phyloP scores from a whole-genome alignment of 2,888 invertebrate species.

The Branchellion lobata region DNA sequence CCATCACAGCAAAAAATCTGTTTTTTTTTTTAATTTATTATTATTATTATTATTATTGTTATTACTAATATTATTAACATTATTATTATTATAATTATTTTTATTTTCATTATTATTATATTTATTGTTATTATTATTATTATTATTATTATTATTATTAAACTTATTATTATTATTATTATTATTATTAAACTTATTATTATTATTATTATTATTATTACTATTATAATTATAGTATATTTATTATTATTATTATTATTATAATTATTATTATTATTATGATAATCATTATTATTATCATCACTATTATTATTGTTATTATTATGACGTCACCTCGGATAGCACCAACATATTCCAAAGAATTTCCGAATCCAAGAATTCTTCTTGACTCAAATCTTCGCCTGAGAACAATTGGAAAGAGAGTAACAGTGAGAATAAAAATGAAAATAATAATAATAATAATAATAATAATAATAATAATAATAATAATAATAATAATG shows the following conservation, averaged over 20 bases:
- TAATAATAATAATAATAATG: not conserved
- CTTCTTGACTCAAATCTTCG: slow-evolving; percentile 71
- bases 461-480: not conserved
- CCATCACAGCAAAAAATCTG: not conserved
- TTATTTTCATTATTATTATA: not conserved
- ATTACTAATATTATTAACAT: not conserved
- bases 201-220: slow-evolving; percentile 1
- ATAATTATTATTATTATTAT: too few relatives aligned
- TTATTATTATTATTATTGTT: not conserved
- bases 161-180: not conserved
- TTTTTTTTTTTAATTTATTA: not conserved
- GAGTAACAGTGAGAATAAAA: too few relatives aligned
- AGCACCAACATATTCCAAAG: slow-evolving; percentile 76
- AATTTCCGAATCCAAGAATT: slow-evolving; percentile 76
- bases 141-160: slow-evolving; percentile 11
- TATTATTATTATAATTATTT: not conserved
- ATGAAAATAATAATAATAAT: not conserved
- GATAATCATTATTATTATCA: not conserved
- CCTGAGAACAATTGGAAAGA: too few relatives aligned
- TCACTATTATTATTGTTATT: not conserved
- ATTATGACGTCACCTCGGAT: slow-evolving; percentile 66
- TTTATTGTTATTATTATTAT: not conserved
- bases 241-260: too few relatives aligned
- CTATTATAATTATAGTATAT: slow-evolving; percentile 7
- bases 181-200: not conserved